Base-by-base conservation (phyloP, 2,888 invertebrate species). In the Thyatira batis region DNA sequence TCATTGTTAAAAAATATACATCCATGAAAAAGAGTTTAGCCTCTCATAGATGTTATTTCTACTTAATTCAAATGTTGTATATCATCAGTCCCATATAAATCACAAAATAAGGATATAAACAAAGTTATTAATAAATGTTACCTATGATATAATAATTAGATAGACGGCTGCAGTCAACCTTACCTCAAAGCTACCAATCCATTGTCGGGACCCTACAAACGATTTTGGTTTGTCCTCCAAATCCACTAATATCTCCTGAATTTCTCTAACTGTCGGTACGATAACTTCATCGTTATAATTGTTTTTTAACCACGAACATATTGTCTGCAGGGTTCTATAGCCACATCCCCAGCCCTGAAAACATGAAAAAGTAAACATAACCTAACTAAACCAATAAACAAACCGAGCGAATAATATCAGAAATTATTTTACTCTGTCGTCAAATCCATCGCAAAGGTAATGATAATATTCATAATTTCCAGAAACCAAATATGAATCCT, bases 311-410 rank as follows among this genome's bases (percentile, higher is more conserved):
- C 95, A 95, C 13, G 95, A 95, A 61, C 94, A 94, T 57, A 95
- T 88, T 3, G 94, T 93, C 84, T 95, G 95, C 45, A 95, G 71
- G 0, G 95, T 95, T 65, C 95, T 92, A 70, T 95, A 95, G 0
- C 95, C 95, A 67, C 95, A 95, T 1, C 95, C 95, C 95, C 95
- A 95, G 23, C 95, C 95, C 94, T 94, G 48, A 33, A 50, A 54
- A 50, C 6, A 25, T 49, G 39, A 6, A 13, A 55, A 61, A 11
- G 58, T 69, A 69, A n/a, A 73, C 68, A 51, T 52, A 39, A 49
- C 45, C 33, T 52, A 30, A 48, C 17, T 3, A 21, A 44, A 9
- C 27, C n/a, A 23, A 45, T n/a, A 46, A 33, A 30, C 25, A 45
- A 46, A 49, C 50, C 11, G 25, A 11, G 13, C 10, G 20, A 50